Conservation (phyloP, 2,797 vertebrate genomes). For the Betta splendens region DNA sequence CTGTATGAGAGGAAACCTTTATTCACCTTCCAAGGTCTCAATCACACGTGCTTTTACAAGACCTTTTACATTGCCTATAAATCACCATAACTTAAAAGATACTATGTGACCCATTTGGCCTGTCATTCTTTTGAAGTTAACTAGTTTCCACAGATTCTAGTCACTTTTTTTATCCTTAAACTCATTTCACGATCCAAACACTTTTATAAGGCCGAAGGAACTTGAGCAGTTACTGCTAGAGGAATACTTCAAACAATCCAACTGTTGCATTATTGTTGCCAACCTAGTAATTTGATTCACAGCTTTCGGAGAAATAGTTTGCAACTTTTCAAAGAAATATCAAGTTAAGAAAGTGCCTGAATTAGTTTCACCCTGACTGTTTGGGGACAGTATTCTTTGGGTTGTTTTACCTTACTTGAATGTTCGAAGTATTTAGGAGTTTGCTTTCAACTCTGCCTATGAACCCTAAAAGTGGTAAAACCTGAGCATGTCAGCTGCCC, state of each 20-base stretch:
- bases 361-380: constrained; percentile 92
- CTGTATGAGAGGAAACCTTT: constrained; percentile 66
- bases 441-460: constrained; percentile 89
- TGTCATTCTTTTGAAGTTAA: constrained; percentile 67
- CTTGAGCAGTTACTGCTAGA: constrained; percentile 63
- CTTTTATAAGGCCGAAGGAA: constrained; percentile 67
- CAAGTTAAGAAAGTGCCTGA: constrained; percentile 99
- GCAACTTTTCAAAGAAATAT: constrained; percentile 82
- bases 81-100: constrained; percentile 49
- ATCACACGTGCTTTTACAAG: constrained; percentile 69
- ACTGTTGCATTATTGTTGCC: constrained; percentile 82
- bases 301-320: constrained; percentile 79
- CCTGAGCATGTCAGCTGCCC: constrained; percentile 64
- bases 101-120: constrained; percentile 64
- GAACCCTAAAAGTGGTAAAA: constrained; percentile 73
- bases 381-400: constrained; percentile 87
- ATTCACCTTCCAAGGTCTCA: constrained; percentile 72
- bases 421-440: constrained; percentile 89
- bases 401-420: constrained; percentile 95
- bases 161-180: constrained; percentile 63
- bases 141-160: constrained; percentile 41
- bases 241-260: constrained; percentile 62
- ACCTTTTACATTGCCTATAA: constrained; percentile 69
- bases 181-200: constrained; percentile 59
- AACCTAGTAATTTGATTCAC: constrained; percentile 83